Conservation (phyloP, 2,797 vertebrate species). For the Sebastiscus albofasciatus region DNA sequence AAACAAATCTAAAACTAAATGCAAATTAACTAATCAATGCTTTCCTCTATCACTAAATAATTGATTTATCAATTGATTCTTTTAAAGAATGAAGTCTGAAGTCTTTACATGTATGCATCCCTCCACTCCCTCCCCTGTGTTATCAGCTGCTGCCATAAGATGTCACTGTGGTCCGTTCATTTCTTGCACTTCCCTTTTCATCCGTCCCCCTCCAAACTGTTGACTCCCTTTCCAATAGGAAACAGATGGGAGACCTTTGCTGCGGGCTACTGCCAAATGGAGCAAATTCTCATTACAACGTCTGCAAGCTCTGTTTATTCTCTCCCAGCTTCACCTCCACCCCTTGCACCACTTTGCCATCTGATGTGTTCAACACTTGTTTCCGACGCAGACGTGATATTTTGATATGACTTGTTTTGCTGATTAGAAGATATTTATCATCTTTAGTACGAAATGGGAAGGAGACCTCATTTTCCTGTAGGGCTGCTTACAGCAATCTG, state of each 20-base stretch:
- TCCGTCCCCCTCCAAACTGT: conserved; percentile 52
- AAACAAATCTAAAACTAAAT: neutral
- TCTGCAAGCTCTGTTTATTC: conserved; percentile 79
- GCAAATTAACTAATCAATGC: neutral
- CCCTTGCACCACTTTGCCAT: conserved; percentile 53
- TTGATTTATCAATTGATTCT: neutral
- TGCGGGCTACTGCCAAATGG: conserved; percentile 77
- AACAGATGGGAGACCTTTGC: conserved; percentile 78
- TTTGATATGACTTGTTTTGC: conserved; percentile 59
- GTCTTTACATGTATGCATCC: neutral
- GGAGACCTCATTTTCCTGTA: conserved; percentile 37
- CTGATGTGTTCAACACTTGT: conserved; percentile 56
- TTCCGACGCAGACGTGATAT: conserved; percentile 57
- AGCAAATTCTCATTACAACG: conserved; percentile 77
- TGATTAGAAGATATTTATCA: conserved; percentile 68
- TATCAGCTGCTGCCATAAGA: conserved; percentile 53
- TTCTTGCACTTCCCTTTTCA: neutral
- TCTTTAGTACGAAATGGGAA: conserved; percentile 57
- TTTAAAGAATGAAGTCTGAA: neutral
- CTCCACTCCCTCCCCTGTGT: conserved; percentile 1
- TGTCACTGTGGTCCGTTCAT: conserved; percentile 67
- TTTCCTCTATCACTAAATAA: neutral
- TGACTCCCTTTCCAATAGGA: conserved; percentile 69
- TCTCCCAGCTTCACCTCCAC: conserved; percentile 56
- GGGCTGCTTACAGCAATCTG: conserved; percentile 12